Base-by-base conservation (phyloP, 2,888 invertebrate species). In the Sinelater perroti region DNA sequence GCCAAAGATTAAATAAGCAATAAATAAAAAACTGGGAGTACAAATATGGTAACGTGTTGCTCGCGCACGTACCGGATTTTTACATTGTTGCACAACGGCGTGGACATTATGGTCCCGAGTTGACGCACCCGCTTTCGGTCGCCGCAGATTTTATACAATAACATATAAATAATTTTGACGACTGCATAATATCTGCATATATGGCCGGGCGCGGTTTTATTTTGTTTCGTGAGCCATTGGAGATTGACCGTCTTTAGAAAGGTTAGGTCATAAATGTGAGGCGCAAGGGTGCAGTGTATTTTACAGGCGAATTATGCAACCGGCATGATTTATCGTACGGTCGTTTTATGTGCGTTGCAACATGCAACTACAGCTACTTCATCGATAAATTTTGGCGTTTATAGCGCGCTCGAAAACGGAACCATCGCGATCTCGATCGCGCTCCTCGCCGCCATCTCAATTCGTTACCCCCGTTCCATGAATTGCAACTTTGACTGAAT, bases 111-210 rank as follows among this genome's bases (percentile, higher is more conserved):
- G 44, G 10, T 30, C 30, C 30, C 18, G 13, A 17, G 28, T 44
- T 44, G 30, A 44, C 44, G 30, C n/a, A 13, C 8, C n/a, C n/a
- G n/a, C 17, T 44, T 44, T 44, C 14, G 44, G 44, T 30, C 44
- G 8, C 30, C 16, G 44, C 30, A 44, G 10, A 44, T 16, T 44
- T 44, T 44, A 44, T 44, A 30, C 44, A 44, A 44, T 30, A 44
- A 44, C 44, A 44, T 44, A 44, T 44, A 44, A 44, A 44, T 44
- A 44, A 44, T 44, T 44, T 44, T 44, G 28, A 44, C 30, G 44
- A 44, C 30, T 44, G 44, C 44, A 44, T 44, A 30, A 44, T 17
- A 44, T 44, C n/a, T 13, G 17, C 44, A 17, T 44, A 44, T 44
- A 44, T 17, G 44, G 44, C 13, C 14, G 24, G 8, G 14, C 24